Evolutionary conservation across 2,797 vertebrate species (phyloP), one percentile per base, ranked within the genome.

Genomic region (Tachyglossus aculeatus): DNA sequence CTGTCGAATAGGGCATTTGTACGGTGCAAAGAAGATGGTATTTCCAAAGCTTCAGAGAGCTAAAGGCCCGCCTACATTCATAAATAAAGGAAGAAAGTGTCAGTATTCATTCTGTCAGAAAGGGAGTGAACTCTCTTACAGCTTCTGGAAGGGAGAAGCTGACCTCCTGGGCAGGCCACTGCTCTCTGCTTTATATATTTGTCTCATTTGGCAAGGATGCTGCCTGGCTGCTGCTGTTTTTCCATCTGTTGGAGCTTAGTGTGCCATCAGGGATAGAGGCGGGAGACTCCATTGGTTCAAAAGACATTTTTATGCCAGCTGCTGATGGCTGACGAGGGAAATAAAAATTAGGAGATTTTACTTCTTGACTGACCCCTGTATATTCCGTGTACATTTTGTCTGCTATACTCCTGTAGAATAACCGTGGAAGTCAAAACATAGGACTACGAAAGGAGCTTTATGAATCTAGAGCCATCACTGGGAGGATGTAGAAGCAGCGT

Each of bases 1-100:
- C 67, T 83, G 75, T 80, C 80, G 79, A 62, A 58, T 54, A 79
- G 78, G 80, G 81, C 82, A 83, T 81, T 82, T 83, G 78, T 63
- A 81, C 59, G 66, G 67, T 77, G 62, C 48, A 85, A 78, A 83
- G 55, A 77, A 70, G 15, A 13, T 32, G 39, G 65, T 77, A n/a
- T n/a, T n/a, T n/a, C n/a, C n/a, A 48, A 70, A 81, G 71, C 62
- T 80, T 71, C 37, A 48, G 51, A 83, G 19, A 80, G 76, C 80
- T 76, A 85, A 78, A 52, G 75, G 71, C 73, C 80, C 70, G 77
- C 71, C 81, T 76, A 85, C 67, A 80, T 75, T 81, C 75, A 61
- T 71, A 78, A 87, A 55, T 75, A 71, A 79, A 70, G 73, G 69
- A 78, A 78, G 77, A 82, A 74, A 7, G 8, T 69, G 71, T 83